These are phyloP conservation scores for Lagria hirta DNA, from an alignment of 2,888 invertebrate species.

Conservation along the genomic window DNA sequence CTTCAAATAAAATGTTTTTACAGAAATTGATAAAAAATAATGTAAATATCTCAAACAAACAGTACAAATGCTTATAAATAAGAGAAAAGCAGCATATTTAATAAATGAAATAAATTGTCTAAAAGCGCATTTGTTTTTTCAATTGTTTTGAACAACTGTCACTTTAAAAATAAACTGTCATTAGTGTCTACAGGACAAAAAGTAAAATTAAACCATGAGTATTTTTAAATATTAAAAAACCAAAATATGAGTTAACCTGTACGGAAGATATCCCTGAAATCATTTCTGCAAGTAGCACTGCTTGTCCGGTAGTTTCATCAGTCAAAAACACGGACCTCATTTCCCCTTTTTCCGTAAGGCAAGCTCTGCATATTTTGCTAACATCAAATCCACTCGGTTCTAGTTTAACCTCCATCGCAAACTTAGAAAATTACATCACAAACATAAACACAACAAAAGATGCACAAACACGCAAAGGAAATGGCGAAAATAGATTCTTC, in stretches of 20 bases:
- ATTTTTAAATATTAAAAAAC: too few relatives aligned
- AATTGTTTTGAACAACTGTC: too few relatives aligned
- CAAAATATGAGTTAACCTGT: slow-evolving; percentile 53
- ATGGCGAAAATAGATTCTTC: slow-evolving; percentile 52
- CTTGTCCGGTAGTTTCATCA: slow-evolving; percentile 50
- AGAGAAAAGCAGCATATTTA: too few relatives aligned
- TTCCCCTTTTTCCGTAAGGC: slow-evolving; percentile 53
- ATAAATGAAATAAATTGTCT: too few relatives aligned
- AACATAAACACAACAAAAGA: slow-evolving; percentile 46
- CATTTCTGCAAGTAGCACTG: slow-evolving; percentile 54
- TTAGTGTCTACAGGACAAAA: too few relatives aligned
- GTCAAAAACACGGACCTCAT: slow-evolving; percentile 55
- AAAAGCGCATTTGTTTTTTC: too few relatives aligned
- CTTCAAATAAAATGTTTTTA: too few relatives aligned
- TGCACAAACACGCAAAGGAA: slow-evolving; percentile 50
- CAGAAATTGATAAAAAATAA: too few relatives aligned
- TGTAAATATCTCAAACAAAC: too few relatives aligned
- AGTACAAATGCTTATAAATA: too few relatives aligned
- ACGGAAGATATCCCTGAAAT: slow-evolving; percentile 53
- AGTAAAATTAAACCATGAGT: too few relatives aligned
- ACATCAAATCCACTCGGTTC: slow-evolving; percentile 49
- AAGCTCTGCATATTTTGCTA: slow-evolving; percentile 55
- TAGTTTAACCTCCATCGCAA: slow-evolving; percentile 48
- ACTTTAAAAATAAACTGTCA: too few relatives aligned
- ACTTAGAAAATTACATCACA: slow-evolving; percentile 37